phyloP scores from a whole-genome alignment of 2,113 vertebrate species.

The Pygoscelis antarcticus region DNA sequence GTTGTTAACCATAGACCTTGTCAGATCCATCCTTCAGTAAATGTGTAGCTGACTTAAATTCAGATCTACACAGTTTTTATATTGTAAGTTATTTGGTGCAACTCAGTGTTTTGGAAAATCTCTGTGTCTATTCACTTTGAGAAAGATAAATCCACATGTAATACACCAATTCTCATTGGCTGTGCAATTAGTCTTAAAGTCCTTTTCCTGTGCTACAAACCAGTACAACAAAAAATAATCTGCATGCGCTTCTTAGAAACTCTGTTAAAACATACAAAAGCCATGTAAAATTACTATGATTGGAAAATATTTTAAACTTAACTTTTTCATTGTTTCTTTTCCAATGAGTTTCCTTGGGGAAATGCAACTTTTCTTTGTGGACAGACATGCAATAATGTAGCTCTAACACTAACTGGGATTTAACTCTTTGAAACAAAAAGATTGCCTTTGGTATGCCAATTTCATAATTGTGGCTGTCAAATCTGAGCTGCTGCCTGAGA shows the following conservation, averaged over 20 bases:
- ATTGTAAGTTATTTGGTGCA: not conserved
- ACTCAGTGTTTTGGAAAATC: not conserved
- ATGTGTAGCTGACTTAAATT: not conserved
- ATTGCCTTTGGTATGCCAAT: not conserved
- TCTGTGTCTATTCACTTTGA: not conserved
- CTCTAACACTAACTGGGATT: not conserved
- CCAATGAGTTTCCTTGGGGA: conserved; percentile 37
- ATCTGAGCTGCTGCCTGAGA: not conserved
- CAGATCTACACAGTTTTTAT: not conserved
- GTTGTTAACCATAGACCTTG: not conserved
- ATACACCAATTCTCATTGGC: not conserved
- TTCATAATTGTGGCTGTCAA: conserved; percentile 21
- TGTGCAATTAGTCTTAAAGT: not conserved
- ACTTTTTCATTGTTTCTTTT: conserved; percentile 61
- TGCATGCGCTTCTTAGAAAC: not conserved
- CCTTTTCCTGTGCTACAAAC: not conserved
- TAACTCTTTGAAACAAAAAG: conserved; percentile 31
- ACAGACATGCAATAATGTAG: not conserved
- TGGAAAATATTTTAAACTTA: conserved; percentile 60
- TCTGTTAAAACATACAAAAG: not conserved
- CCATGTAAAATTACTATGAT: conserved; percentile 1
- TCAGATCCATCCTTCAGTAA: conserved; percentile 3
- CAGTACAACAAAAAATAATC: not conserved
- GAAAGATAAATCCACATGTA: not conserved
- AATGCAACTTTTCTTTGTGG: not conserved